phyloP scores from a whole-genome alignment of 2,888 invertebrate species.

The Drosophila prostipennis region DNA sequence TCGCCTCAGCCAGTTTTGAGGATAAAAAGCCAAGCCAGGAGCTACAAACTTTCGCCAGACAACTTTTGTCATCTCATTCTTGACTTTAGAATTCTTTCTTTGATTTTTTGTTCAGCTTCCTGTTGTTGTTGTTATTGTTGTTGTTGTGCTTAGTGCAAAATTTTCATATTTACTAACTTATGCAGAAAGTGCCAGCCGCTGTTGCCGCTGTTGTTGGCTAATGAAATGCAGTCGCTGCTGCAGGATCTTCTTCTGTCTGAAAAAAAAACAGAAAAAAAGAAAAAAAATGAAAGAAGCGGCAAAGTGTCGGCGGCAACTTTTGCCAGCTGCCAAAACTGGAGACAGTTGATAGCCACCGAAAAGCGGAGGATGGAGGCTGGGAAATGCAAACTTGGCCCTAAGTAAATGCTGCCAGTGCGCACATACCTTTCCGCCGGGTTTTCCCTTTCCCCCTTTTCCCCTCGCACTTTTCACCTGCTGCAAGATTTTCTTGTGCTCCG shows the following conservation, averaged over 20 bases:
- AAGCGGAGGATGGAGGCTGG: background rate
- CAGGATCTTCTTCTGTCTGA: conserved; percentile 13
- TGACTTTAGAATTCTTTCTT: conserved; percentile 30
- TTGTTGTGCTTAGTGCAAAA: conserved; percentile 55
- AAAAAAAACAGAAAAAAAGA: background rate
- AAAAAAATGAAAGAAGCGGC: conserved; percentile 15
- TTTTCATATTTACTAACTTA: conserved; percentile 78
- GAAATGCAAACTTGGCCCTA: conserved; percentile 41
- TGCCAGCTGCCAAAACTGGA: conserved; percentile 76
- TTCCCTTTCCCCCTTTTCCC: too few relatives aligned
- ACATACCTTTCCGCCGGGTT: conserved; percentile 12
- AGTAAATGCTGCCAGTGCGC: conserved; percentile 38
- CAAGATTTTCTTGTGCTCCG: conserved; percentile 7
- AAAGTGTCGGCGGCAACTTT: conserved; percentile 60
- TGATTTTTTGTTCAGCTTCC: conserved; percentile 8
- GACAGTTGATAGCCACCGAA: conserved; percentile 64
- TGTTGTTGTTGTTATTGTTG: conserved; percentile 39
- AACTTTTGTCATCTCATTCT: conserved; percentile 74
- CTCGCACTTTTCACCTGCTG: conserved; percentile 18
- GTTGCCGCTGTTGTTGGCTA: conserved; percentile 57
- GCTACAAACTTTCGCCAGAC: conserved; percentile 69
- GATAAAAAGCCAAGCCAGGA: conserved; percentile 41
- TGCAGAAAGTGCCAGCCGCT: conserved; percentile 73
- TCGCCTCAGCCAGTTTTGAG: background rate
- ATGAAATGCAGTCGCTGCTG: conserved; percentile 64